Conservation (phyloP, 2,888 invertebrate genomes). For the Vannuccia rotundouncinata region DNA sequence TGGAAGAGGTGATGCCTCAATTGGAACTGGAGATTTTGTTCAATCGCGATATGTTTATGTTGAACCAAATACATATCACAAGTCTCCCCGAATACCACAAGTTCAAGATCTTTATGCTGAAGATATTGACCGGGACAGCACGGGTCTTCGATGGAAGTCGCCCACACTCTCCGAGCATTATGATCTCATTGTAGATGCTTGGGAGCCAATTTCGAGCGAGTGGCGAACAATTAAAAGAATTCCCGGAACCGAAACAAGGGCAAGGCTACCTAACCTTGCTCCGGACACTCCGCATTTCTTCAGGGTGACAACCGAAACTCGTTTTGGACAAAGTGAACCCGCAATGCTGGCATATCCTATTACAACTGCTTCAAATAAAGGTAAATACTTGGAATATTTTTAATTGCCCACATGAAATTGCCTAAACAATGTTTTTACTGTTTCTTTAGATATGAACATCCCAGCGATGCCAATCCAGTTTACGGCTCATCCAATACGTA, state of each 20-base stretch:
- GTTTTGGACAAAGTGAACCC: constrained; percentile 49
- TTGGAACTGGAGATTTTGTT: neutral
- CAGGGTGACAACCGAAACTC: constrained; percentile 52
- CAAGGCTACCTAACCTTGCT: neutral
- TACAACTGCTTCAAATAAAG: neutral
- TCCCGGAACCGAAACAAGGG: neutral
- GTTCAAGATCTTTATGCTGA: neutral
- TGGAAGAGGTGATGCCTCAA: neutral
- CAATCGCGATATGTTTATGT: neutral
- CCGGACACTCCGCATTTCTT: constrained; percentile 46
- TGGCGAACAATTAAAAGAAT: neutral
- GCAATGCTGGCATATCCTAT: constrained; percentile 37
- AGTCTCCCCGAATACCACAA: neutral
- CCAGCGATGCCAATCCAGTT: neutral
- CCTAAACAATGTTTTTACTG: neutral
- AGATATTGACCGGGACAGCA: neutral
- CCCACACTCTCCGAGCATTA: neutral
- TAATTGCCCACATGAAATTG: neutral
- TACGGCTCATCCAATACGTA: neutral
- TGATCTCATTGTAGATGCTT: neutral
- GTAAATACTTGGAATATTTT: neutral
- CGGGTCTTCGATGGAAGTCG: neutral
- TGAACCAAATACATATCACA: neutral
- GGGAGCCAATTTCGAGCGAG: neutral
- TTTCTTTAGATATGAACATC: neutral